Evolutionary conservation across 2,797 vertebrate species (phyloP), one percentile per base, ranked within the genome.

Genomic region (Gadopsis marmoratus): DNA sequence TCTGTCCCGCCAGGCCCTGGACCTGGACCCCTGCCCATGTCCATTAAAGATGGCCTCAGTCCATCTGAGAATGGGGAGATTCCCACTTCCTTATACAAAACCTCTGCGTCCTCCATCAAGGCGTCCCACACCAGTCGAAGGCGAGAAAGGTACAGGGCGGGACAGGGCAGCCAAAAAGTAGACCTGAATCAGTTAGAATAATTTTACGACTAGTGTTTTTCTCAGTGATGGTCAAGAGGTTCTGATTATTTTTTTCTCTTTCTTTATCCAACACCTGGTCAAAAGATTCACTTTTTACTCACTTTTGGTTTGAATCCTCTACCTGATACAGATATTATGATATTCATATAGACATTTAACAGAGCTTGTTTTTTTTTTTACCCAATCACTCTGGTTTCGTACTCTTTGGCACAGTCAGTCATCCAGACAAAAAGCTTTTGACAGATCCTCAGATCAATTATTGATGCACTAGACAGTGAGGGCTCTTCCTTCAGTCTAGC

Each of bases 41-140:
- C 96, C 8, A 69, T 94, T 81, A 99, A 98, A 92, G 97, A 98
- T 35, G 92, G 95, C 71, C 83, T 95, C 75, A 96, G 95, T 29
- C 96, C 96, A 35, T 96, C 97, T 2, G 97, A 98, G 86, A 98
- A 96, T 0, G 96, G 96, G 47, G 97, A 98, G 41, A 92, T 97
- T 72, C 96, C 96, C 23, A 97, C 96, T 43, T 96, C 97, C 53
- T 95, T 95, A 83, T 96, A 95, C 72, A 98, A 96, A 92, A 83
- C 63, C 54, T 93, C 91, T 0, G 82, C 68, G 74, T 96, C 95
- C 66, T 95, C 96, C 74, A 97, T 95, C 74, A 99, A 97, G 91
- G 95, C 93, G 4, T 95, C 96, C 58, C 96, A 96, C 89, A 93
- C 92, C 3, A 74, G 94, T 51, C 96, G 95, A 7, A 96, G 96